phyloP scores from a whole-genome alignment of 2,113 vertebrate species.

The Embiotoca jacksoni region DNA sequence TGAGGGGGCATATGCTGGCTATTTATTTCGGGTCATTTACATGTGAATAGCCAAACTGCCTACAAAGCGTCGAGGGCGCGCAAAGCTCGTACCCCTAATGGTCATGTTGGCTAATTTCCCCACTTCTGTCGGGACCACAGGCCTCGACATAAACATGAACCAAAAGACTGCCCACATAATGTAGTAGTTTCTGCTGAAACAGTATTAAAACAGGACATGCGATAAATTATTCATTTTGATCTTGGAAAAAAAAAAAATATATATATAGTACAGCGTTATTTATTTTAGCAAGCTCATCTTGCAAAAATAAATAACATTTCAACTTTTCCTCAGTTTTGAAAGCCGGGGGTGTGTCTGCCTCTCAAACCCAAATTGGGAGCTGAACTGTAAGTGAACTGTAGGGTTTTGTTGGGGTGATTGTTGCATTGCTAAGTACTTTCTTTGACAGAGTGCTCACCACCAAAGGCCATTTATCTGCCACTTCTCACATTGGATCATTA shows the following conservation, averaged over 20 bases:
- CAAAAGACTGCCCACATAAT: neutral
- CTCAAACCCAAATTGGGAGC: too few species aligned
- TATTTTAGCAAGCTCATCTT: too few species aligned
- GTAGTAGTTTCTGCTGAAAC: neutral
- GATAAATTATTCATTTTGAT: too few species aligned
- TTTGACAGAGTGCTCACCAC: conserved; percentile 6
- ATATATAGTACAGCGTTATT: too few species aligned
- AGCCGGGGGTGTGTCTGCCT: too few species aligned
- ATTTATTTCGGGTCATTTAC: conserved; percentile 86
- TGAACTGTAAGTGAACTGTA: too few species aligned
- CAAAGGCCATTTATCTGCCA: conserved; percentile 15
- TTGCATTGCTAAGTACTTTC: neutral
- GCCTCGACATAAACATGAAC: neutral
- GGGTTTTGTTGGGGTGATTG: too few species aligned
- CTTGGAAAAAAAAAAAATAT: too few species aligned
- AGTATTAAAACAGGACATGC: neutral
- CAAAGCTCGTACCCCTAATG: conserved; percentile 24
- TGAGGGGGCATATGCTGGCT: conserved; percentile 37
- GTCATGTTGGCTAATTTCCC: conserved; percentile 18
- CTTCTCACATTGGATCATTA: conserved; percentile 62
- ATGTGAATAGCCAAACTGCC: conserved; percentile 82
- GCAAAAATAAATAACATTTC: neutral
- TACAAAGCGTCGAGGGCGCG: conserved; percentile 47
- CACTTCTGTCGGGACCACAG: neutral
- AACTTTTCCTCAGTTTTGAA: neutral